Conservation (phyloP, 1,140 invertebrate genomes). For the Temnothorax longispinosus region DNA sequence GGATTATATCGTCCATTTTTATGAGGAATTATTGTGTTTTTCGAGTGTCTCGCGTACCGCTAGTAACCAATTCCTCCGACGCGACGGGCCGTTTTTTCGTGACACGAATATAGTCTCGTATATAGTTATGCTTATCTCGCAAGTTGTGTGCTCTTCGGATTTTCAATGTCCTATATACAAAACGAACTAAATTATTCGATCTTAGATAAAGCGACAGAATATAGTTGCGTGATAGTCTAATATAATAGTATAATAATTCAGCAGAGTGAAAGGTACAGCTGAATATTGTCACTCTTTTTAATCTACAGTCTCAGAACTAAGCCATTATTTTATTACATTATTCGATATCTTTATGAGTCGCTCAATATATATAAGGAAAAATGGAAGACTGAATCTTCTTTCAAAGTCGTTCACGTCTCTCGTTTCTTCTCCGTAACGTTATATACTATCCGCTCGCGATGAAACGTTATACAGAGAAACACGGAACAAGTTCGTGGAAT, state of each 20-base stretch:
- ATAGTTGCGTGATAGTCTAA: neutral
- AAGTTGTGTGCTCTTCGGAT: neutral
- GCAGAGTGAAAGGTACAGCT: neutral
- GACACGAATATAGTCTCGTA: neutral
- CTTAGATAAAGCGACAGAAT: neutral
- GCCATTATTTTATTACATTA: neutral
- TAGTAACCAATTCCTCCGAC: neutral
- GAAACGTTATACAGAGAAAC: neutral
- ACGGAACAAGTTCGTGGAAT: conserved; percentile 1
- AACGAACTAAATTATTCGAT: neutral
- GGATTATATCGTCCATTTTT: conserved; percentile 65
- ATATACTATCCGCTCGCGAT: neutral
- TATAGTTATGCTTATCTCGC: conserved; percentile 18
- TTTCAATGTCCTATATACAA: neutral
- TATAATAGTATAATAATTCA: neutral
- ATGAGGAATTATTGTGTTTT: conserved; percentile 60
- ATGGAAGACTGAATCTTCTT: neutral
- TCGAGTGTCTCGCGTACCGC: neutral
- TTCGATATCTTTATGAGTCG: neutral
- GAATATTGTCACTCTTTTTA: neutral
- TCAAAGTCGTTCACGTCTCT: neutral
- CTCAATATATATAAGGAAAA: neutral
- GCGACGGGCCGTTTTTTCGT: neutral
- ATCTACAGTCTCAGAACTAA: neutral
- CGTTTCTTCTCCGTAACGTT: neutral